Evolutionary conservation across 1,140 invertebrate species (phyloP), one percentile per base, ranked within the genome.

Genomic region (Arctopsyche grandis): DNA sequence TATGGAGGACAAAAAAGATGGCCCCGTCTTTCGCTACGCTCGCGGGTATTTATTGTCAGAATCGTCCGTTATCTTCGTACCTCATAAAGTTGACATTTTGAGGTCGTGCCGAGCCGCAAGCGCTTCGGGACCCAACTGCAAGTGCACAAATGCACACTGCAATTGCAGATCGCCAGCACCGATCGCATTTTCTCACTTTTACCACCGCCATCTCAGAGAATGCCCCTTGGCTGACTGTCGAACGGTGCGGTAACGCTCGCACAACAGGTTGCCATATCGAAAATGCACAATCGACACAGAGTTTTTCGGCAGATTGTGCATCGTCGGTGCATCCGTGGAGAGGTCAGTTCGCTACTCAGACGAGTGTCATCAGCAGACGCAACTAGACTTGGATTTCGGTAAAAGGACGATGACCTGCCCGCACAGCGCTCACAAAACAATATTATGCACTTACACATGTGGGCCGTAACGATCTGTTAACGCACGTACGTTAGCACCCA

Each of bases 41-140:
- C 7, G 29, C 29, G 29, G 29, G 29, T 29, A 29, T 66, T 66
- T 21, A 60, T 60, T 22, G 44, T 73, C 44, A 19, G 43, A 44
- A 22, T 16, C 48, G 44, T 74, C 44, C 46, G 71, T 74, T 73
- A 73, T 48, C 69, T 48, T 60, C 56, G 26, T 46, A 69, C 75
- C 71, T 69, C 75, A 43, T 69, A 69, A 63, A 43, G 66, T 78
- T 70, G 60, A 78, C 76, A 69, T 78, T 69, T 80, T 71, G 69
- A 77, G 79, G 79, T 80, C 79, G 75, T 77, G 79, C 46, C 75
- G 66, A 48, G 79, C 79, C 74, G 24, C 71, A 19, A 63, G 79
- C 75, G 60, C 75, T 46, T 77, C 79, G 69, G 44, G 75, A 80
- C 79, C 75, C 29, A 38, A 69, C 29, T 29, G 52, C 52, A 56